Percentiles rank a stretch among this genome's conserved stretches.
Evolutionary conservation across 1,140 invertebrate species (phyloP).

Genomic region (Cotesia glomerata): DNA sequence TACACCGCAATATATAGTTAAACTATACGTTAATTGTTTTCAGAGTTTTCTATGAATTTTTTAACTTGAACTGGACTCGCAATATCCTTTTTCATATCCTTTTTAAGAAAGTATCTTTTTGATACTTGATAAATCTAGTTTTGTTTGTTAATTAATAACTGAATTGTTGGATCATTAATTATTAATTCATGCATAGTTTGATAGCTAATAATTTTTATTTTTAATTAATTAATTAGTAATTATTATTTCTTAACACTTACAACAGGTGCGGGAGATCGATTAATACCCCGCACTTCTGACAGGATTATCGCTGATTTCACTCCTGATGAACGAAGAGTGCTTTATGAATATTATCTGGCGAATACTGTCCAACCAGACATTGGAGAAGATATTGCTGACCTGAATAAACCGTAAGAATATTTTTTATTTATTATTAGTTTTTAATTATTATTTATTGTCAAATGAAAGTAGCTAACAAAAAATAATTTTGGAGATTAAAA

Average conservation of each 20-base stretch:
- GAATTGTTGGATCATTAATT: no score
- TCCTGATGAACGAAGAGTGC: conserved; percentile 59
- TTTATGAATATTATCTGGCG: conserved; percentile 63
- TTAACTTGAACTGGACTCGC: conserved; percentile 45
- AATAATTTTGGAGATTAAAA: no score
- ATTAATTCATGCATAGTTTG: no score
- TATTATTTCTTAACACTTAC: conserved; percentile 45
- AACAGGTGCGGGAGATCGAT: conserved; percentile 56
- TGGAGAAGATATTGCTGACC: conserved; percentile 52
- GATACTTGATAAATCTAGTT: conserved; percentile 33
- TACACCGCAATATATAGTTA: conserved; percentile 15
- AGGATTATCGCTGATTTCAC: conserved; percentile 64
- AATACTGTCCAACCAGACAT: conserved; percentile 55
- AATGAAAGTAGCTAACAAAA: no score
- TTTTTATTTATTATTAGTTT: conserved; percentile 8
- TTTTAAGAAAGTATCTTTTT: conserved; percentile 37
- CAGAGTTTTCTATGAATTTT: conserved; percentile 50
- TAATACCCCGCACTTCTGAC: conserved; percentile 64
- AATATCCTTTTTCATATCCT: conserved; percentile 62
- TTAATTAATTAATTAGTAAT: conserved; percentile 33
- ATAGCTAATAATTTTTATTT: no score
- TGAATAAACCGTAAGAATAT: conserved; percentile 51
- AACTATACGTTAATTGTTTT: conserved; percentile 54
- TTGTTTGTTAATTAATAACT: conserved; percentile 17
- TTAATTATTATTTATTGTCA: background rate